Evolutionary conservation across 2,113 vertebrate genomes (phyloP), one percentile per base, ranked within the genome.

Genomic region (Fulica atra): DNA sequence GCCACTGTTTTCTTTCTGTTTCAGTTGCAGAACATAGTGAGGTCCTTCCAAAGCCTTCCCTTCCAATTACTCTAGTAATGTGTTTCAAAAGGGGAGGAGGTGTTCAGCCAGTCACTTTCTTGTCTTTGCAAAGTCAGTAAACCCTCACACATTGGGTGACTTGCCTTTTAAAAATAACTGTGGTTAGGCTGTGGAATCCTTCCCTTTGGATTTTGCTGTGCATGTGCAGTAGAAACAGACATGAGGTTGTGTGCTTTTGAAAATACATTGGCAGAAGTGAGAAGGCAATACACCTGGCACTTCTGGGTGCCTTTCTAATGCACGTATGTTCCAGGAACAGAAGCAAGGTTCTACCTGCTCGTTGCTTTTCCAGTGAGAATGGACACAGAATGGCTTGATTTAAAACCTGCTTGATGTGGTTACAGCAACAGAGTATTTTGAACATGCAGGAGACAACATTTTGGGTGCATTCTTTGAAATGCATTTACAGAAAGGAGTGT

Each of bases 41-140:
- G 76, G 69, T 31, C 51, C 65, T 86, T 64, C 48, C 82, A 31
- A 72, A 95, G 77, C 51, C 70, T 56, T 94, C 95, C 96, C 46
- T 71, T 88, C 74, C 68, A 72, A 26, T 73, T 69, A 64, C 85
- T 92, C 56, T 38, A 72, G 88, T 81, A 74, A 74, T 89, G 48
- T 44, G 35, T 89, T 96, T 88, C 87, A 21, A n/a, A 87, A 93
- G 89, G 95, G 81, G 86, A 87, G 63, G 89, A 83, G 77, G 44
- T 81, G 73, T 87, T 95, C 85, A 87, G 66, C 57, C 84, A 76
- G 42, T 90, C 82, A 35, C 83, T 77, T 87, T 68, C 66, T 63
- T 74, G 51, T 73, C 71, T 82, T 23, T 44, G 40, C 44, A 71
- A 91, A 88, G 77, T 16, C 53, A 66, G 20, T 59, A 40, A 66